Evolutionary conservation across 2,797 vertebrate species (phyloP), one percentile per base, ranked within the genome.

Genomic region (Benthosema pterotum): DNA sequence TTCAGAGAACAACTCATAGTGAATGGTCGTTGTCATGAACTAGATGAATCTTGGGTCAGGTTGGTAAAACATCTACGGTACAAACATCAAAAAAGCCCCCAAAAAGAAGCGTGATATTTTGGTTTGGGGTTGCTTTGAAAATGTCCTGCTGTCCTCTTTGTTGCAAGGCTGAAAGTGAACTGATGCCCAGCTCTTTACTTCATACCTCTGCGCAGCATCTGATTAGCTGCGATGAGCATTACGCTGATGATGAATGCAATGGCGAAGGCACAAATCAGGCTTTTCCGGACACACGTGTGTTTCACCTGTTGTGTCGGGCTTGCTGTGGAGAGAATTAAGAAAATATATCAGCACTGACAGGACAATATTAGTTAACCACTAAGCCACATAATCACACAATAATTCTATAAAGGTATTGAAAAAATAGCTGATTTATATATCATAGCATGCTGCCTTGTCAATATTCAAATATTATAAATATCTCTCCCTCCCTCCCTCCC

Each of bases 171-270:
- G 74, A 58, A 54, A 32, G 12, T 52, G 42, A 19, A 32, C 11
- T 38, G 46, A 54, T 49, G n/a, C 8, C 32, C 8, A 8, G 9
- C 13, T 38, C 22, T 75, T 88, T 93, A 98, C 82, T 97, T 97
- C 97, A 98, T 98, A 72, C 96, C 96, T 32, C 97, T 95, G 72
- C 97, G 93, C 85, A 98, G 94, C 91, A 98, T 97, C 92, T 98
- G 97, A 93, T 98, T 98, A 68, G 97, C 97, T 1, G 97, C 97
- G 8, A 98, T 98, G 75, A 98, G 94, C 96, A 98, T 98, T 77
- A 98, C 97, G 55, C 97, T 98, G 92, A 98, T 98, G 93, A 98
- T 97, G 74, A 98, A 98, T 58, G 97, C 97, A 7, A 98, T 96
- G 89, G 97, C 97, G 14, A 98, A 98, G 92, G 96, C 97, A 95